Conservation (phyloP, 2,797 vertebrate genomes). For the Alca torda region DNA sequence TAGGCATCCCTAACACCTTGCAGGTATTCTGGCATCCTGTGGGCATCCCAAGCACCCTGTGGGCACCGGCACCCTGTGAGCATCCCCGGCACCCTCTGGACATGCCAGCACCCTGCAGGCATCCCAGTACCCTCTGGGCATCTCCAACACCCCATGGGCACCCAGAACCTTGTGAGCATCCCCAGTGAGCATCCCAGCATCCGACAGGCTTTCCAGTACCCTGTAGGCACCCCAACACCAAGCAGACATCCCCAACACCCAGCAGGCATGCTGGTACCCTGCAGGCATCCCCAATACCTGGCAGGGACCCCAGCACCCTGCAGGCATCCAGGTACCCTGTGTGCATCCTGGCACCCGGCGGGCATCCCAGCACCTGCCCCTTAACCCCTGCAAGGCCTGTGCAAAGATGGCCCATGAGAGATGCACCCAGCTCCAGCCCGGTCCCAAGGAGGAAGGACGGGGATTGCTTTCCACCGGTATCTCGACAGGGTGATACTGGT, state of each 20-base stretch:
- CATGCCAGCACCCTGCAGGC: background rate
- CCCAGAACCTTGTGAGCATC: background rate
- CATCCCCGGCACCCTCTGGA: background rate
- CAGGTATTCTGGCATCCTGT: background rate
- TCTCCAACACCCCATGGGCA: fast-evolving
- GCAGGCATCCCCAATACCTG: background rate
- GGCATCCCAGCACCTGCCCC: background rate
- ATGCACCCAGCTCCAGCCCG: background rate
- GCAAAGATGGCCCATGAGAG: background rate
- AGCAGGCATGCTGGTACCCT: no score
- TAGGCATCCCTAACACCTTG: background rate
- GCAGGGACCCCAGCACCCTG: background rate
- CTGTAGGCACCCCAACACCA: background rate
- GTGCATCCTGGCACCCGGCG: background rate
- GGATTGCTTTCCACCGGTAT: background rate
- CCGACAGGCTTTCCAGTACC: background rate
- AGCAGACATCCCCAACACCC: no score
- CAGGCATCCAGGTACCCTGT: background rate
- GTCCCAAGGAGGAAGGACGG: background rate
- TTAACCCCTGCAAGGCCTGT: background rate
- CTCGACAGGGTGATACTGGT: background rate
- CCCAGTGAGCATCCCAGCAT: background rate
- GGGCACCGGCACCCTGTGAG: background rate
- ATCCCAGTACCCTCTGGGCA: background rate
- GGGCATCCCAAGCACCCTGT: background rate